phyloP scores from a whole-genome alignment of 37 sponge, comb jelly and placozoan genomes.

The Oscarella lobularis region DNA sequence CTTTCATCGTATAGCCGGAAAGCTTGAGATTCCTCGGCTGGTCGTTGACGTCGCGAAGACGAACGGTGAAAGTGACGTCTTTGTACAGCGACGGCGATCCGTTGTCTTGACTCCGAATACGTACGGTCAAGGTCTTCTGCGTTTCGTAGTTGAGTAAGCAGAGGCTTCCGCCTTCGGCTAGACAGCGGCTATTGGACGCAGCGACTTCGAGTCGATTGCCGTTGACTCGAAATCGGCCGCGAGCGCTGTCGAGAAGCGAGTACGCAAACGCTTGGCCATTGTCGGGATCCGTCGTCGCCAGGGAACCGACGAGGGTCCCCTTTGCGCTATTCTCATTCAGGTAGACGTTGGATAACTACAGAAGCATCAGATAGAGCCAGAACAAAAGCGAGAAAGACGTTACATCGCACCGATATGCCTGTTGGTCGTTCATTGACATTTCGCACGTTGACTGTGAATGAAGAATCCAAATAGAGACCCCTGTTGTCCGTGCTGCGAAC shows the following conservation, averaged over 20 bases:
- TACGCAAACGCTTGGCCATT: neutral
- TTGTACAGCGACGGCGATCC: neutral
- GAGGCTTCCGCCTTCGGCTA: neutral
- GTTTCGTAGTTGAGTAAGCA: constrained; percentile 4
- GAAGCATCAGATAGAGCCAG: neutral
- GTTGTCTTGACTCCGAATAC: neutral
- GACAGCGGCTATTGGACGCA: constrained; percentile 1
- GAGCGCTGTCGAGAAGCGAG: neutral
- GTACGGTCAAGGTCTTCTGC: neutral
- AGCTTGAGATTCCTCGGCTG: constrained; percentile 2
- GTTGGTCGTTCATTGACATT: neutral
- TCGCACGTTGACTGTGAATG: neutral
- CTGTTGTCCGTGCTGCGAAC: neutral
- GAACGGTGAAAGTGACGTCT: neutral
- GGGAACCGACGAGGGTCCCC: neutral
- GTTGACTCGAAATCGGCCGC: neutral
- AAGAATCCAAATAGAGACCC: neutral
- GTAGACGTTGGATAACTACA: neutral
- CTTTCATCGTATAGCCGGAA: constrained; percentile 1
- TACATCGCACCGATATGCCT: neutral
- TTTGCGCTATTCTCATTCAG: neutral
- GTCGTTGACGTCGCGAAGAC: constrained; percentile 3
- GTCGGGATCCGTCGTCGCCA: neutral
- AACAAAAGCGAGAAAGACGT: neutral
- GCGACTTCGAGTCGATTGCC: neutral